Base-by-base conservation (phyloP, 2,888 invertebrate genomes). In the Mamestra brassicae region DNA sequence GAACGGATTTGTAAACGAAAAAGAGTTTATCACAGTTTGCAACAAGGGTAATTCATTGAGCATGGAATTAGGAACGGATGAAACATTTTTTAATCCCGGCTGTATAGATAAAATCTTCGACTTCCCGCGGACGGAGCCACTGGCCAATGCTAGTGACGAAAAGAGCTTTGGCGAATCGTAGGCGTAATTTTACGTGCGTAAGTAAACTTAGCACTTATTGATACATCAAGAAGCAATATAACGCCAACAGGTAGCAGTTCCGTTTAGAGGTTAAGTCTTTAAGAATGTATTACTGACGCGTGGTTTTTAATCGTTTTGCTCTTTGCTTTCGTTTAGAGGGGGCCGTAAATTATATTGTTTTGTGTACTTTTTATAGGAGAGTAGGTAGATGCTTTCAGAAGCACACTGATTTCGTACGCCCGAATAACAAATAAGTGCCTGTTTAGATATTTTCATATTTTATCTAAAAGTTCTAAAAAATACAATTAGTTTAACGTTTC, bases 131-230 rank as follows among this genome's bases (percentile, higher is more conserved):
- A 1, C 52, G 52, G 17, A 52, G 0, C n/a, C 8, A 8, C 8
- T 8, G 52, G 52, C n/a, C 8, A 54, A 8, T 26, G 8, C 7
- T 54, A n/a, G 15, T 54, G 17, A 54, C 8, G 54, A n/a, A 54
- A n/a, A 10, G n/a, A 2, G 8, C 54, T 34, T 57, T 34, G 34
- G 6, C 61, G 2, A 57, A 61, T 57, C n/a, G 64, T 60, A 38
- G 36, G n/a, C 45, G 55, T 66, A 17, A 66, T 78, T 26, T 66
- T 65, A 55, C 42, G n/a, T 6, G 55, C 52, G 11, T 58, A 54
- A 47, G 36, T 38, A 60, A 58, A 73, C 13, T 80, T 68, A 74
- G 11, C 74, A 73, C 60, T 61, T 47, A 60, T 64, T 64, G 73
- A 64, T 54, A 80, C 73, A 67, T 79, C 38, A 62, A 62, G 11